phyloP scores from a whole-genome alignment of 2,113 vertebrate genomes.

The Corvus moneduloides region DNA sequence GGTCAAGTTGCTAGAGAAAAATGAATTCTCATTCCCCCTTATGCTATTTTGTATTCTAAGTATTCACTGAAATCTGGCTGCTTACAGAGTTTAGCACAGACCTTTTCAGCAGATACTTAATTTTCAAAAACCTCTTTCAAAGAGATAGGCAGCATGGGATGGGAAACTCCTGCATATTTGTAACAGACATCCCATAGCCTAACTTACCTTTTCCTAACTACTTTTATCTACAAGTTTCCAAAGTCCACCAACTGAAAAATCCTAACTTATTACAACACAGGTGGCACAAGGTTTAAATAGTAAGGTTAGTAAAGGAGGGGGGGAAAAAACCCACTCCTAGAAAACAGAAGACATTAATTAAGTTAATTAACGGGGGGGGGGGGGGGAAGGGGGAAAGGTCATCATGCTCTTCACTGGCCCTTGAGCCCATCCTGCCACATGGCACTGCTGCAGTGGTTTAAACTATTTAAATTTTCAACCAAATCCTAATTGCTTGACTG shows the following conservation, averaged over 20 bases:
- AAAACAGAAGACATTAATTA: not conserved
- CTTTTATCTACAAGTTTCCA: not conserved
- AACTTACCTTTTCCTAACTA: not conserved
- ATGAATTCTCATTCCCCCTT: not conserved
- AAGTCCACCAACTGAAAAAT: not conserved
- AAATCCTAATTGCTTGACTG: not conserved
- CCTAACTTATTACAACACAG: not conserved
- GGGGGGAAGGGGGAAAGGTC: too few species aligned
- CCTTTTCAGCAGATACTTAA: not conserved
- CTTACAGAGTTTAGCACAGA: not conserved
- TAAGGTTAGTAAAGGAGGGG: not conserved
- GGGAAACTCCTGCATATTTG: not conserved
- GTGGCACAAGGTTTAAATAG: not conserved
- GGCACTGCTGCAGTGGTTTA: not conserved
- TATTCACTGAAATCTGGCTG: not conserved
- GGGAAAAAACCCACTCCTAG: too few species aligned
- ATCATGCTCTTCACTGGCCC: not conserved
- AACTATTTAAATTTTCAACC: not conserved
- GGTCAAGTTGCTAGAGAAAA: not conserved
- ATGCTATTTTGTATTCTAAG: fast-evolving
- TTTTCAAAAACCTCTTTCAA: not conserved
- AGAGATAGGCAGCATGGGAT: not conserved
- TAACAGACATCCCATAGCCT: not conserved
- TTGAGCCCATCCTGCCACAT: not conserved
- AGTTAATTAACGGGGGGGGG: not conserved